Conservation (phyloP, 2,888 invertebrate genomes). For the Busseola fusca region DNA sequence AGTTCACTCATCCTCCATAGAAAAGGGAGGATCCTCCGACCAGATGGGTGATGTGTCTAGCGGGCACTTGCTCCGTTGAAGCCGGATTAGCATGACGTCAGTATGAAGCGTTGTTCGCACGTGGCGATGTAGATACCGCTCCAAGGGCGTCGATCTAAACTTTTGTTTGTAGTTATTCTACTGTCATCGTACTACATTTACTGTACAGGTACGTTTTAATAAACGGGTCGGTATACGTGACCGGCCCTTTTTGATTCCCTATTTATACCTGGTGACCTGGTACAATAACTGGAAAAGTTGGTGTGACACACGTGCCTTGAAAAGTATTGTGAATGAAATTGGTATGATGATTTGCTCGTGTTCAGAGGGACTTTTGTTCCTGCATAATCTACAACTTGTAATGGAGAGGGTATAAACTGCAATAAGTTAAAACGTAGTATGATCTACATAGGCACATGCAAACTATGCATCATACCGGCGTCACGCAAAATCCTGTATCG, state of each 20-base stretch:
- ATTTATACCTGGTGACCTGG: conserved; percentile 45
- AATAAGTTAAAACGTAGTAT: too few relatives aligned
- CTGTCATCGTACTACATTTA: conserved; percentile 3
- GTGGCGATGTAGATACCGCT: too few relatives aligned
- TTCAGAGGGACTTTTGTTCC: conserved; percentile 7
- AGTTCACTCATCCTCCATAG: too few relatives aligned
- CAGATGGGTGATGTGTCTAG: too few relatives aligned
- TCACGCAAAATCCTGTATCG: too few relatives aligned
- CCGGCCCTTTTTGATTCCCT: conserved; percentile 49
- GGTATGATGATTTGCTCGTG: conserved; percentile 23
- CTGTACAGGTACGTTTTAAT: conserved; percentile 11
- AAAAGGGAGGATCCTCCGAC: too few relatives aligned
- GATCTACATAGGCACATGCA: too few relatives aligned
- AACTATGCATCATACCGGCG: too few relatives aligned
- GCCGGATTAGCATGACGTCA: too few relatives aligned
- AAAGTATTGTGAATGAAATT: conserved; percentile 10
- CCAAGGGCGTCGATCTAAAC: neutral
- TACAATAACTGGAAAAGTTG: conserved; percentile 42
- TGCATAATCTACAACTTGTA: neutral
- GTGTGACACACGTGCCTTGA: conserved; percentile 26
- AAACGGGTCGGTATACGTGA: conserved; percentile 52
- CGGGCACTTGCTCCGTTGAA: too few relatives aligned
- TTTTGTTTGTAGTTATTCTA: conserved; percentile 10
- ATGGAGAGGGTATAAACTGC: too few relatives aligned
- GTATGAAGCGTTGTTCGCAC: too few relatives aligned